Evolutionary conservation across 1,140 invertebrate species (phyloP).

Genomic region (Oryctes rhinoceros): DNA sequence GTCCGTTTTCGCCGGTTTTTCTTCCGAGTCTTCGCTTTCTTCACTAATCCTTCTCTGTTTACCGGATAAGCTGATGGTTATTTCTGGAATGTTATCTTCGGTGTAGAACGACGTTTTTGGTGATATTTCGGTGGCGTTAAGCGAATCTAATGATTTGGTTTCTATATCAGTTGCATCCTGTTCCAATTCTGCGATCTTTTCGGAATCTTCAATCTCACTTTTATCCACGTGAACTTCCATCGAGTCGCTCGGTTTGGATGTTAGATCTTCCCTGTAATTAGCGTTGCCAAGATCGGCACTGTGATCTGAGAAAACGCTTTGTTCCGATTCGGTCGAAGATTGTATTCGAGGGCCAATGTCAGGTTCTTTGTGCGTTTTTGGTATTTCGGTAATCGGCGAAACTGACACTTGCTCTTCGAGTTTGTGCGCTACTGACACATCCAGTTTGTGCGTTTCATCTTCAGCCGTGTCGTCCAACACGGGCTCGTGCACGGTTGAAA

Average conservation of each 20-base stretch:
- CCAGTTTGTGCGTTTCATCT: constrained; percentile 39
- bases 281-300: constrained; percentile 42
- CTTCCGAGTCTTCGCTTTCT: constrained; percentile 56
- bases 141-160: constrained; percentile 50
- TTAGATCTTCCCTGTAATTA: constrained; percentile 49
- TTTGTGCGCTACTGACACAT: constrained; percentile 50
- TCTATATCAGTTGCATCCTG: constrained; percentile 57
- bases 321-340: constrained; percentile 51
- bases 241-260: constrained; percentile 60
- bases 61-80: constrained; percentile 57
- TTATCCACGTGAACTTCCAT: constrained; percentile 65
- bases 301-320: constrained; percentile 50
- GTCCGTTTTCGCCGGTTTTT: constrained; percentile 45
- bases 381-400: constrained; percentile 6
- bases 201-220: constrained; percentile 64
- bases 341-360: constrained; percentile 42
- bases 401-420: constrained; percentile 24
- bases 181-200: constrained; percentile 61
- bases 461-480: background rate
- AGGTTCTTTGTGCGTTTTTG: constrained; percentile 43
- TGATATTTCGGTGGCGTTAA: constrained; percentile 49
- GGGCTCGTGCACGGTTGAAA: background rate
- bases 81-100: constrained; percentile 57
- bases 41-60: constrained; percentile 58
- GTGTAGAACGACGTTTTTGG: constrained; percentile 46